Conservation (phyloP, 1,140 invertebrate species). For the Zophobas atratus region DNA sequence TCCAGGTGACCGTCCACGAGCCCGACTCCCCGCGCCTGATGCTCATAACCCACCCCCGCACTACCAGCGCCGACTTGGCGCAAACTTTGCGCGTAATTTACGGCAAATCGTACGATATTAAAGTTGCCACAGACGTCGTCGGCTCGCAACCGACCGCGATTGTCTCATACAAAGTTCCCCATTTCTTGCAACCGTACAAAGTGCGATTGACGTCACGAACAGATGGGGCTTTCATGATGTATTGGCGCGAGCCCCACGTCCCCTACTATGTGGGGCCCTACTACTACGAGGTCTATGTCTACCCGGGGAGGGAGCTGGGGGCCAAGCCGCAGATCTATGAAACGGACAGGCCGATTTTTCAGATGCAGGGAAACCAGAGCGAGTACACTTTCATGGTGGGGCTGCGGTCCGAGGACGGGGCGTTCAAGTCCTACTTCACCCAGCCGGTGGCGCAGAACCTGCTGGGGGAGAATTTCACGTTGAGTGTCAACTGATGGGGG, state of each 20-base stretch:
- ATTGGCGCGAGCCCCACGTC: slow-evolving; percentile 61
- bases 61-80: slow-evolving; percentile 3
- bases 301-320: slow-evolving; percentile 51
- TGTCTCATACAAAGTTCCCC: slow-evolving; percentile 55
- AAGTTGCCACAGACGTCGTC: slow-evolving; percentile 57
- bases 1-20: slow-evolving; percentile 24
- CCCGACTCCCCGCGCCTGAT: not conserved
- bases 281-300: slow-evolving; percentile 61
- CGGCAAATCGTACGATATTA: slow-evolving; percentile 54
- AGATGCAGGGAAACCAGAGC: slow-evolving; percentile 58
- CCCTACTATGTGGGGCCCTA: slow-evolving; percentile 55
- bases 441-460: slow-evolving; percentile 39
- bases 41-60: slow-evolving; percentile 30
- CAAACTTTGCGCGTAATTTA: slow-evolving; percentile 51
- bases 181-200: slow-evolving; percentile 59
- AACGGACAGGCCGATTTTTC: slow-evolving; percentile 57
- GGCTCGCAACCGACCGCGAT: slow-evolving; percentile 52
- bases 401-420: slow-evolving; percentile 55
- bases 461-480: not conserved
- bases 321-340: slow-evolving; percentile 55
- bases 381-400: slow-evolving; percentile 61
- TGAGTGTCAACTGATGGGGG: slow-evolving; percentile 9
- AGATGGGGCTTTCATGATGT: slow-evolving; percentile 59
- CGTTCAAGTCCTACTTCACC: slow-evolving; percentile 51
- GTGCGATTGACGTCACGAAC: slow-evolving; percentile 56